Evolutionary conservation across 2,113 vertebrate genomes (phyloP), one percentile per base, ranked within the genome.

Genomic region (Mellivora capensis): DNA sequence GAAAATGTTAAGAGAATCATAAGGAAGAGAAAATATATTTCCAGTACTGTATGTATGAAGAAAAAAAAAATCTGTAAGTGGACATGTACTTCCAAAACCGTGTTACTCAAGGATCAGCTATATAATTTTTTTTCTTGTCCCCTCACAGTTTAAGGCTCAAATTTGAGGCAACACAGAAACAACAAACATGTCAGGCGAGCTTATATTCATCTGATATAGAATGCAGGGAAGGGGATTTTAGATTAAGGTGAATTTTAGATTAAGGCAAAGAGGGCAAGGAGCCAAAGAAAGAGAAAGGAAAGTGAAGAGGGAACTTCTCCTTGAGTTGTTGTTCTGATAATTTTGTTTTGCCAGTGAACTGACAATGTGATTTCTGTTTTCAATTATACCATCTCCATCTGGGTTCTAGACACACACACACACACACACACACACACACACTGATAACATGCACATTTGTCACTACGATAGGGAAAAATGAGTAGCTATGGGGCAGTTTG

Each of bases 81-180:
- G 13, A 44, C 42, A 44, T 76, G 13, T 76, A 8, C 14, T 9
- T 44, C 72, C 25, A 29, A 76, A 44, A 42, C 42, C 7, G 27
- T 76, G 72, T 76, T 76, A 77, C 47, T 18, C 27, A 27, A 47
- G 42, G 74, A 47, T 47, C 42, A 47, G 74, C 42, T 47, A 4
- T 47, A 5, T 47, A 10, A 47, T 31, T 31, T 27, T 77, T 94
- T 93, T 76, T 92, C 49, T 67, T 95, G 10, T 37, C 13, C 8
- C 79, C 61, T 88, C 29, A 29, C 31, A 59, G 20, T 79, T 88
- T 85, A 74, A 97, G 47, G 82, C 72, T 95, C 39, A 91, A 80
- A 71, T 93, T 84, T 59, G 39, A 94, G 76, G 14, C 47, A 80
- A 49, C 21, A 42, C 6, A 62, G 42, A 95, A 82, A 42, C 44